Base-by-base conservation (phyloP, 2,888 invertebrate species). In the Smittia sp. region DNA sequence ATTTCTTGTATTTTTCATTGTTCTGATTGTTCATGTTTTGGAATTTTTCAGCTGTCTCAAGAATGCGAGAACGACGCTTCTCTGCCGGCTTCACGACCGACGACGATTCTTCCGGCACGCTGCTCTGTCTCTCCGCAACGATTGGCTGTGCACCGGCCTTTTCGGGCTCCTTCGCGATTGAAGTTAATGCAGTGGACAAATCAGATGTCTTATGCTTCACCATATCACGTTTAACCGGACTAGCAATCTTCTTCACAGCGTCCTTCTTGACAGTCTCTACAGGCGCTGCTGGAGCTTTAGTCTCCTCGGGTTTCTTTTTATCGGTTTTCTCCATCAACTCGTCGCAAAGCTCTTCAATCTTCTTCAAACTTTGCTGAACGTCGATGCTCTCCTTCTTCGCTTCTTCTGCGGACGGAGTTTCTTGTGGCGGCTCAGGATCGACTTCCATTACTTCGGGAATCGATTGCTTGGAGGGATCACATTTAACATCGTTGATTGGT, bases 1-100 rank as follows among this genome's bases (percentile, higher is more conserved):
- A 85, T 81, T 93, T 94, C 81, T 92, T 93, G 39, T 90, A 90
- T 79, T 92, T 92, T 67, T 86, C 84, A 22, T 75, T 75, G 32
- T 76, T 76, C 6, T 79, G 77, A 75, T 78, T 79, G 74, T 76
- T 81, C 79, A 86, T 81, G 75, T 86, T 88, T 78, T 88, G 88
- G 79, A 89, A 89, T 79, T 89, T 89, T 78, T 90, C 89, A 0
- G 89, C 88, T 0, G 87, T 87, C 78, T 89, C 89, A 76, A 89
- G 87, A 75, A 90, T 89, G 77, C 88, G 86, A 0, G 89, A 90
- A 75, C 86, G 85, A 75, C 89, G 82, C 75, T 89, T 83, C 76
- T 89, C 89, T 1, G 85, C 81, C 0, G 85, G 85, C 77, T 84
- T 82, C 80, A 63, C 76, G 79, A 4, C 80, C 18, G n/a, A 22